Percentiles rank a stretch among this genome's conserved stretches.
Evolutionary conservation across 2,888 invertebrate genomes (phyloP).

Genomic region (Nemotelus pantherinus): DNA sequence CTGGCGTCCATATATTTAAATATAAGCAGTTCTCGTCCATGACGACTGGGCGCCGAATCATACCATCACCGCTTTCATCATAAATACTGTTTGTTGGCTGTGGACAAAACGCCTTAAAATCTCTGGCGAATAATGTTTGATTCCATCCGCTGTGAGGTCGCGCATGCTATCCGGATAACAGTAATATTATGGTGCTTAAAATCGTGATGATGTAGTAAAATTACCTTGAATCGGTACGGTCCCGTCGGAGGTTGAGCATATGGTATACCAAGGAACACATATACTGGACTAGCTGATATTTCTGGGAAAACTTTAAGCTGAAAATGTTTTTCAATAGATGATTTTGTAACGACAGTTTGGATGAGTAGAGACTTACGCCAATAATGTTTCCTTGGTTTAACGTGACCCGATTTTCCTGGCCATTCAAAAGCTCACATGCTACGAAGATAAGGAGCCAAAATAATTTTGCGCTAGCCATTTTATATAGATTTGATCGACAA

Average conservation of each 20-base stretch:
- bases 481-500: background rate
- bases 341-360: background rate
- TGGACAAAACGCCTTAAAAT: slow-evolving; percentile 76
- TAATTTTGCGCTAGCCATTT: slow-evolving; percentile 8
- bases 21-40: slow-evolving; percentile 85
- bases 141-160: slow-evolving; percentile 74
- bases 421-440: background rate
- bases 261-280: slow-evolving; percentile 81
- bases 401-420: slow-evolving; percentile 67
- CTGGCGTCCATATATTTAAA: slow-evolving; percentile 89
- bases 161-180: slow-evolving; percentile 68
- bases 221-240: slow-evolving; percentile 78
- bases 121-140: slow-evolving; percentile 74
- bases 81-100: slow-evolving; percentile 66
- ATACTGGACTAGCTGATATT: slow-evolving; percentile 70
- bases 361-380: slow-evolving; percentile 67
- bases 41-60: slow-evolving; percentile 51
- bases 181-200: background rate
- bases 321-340: slow-evolving; percentile 50
- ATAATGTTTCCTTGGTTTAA: slow-evolving; percentile 70
- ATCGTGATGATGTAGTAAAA: slow-evolving; percentile 32
- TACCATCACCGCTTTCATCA: slow-evolving; percentile 59
- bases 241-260: slow-evolving; percentile 82
- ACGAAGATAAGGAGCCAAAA: background rate
- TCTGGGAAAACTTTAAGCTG: slow-evolving; percentile 76